Evolutionary conservation across 1,140 invertebrate species (phyloP).

Genomic region (Drosophila serrata): DNA sequence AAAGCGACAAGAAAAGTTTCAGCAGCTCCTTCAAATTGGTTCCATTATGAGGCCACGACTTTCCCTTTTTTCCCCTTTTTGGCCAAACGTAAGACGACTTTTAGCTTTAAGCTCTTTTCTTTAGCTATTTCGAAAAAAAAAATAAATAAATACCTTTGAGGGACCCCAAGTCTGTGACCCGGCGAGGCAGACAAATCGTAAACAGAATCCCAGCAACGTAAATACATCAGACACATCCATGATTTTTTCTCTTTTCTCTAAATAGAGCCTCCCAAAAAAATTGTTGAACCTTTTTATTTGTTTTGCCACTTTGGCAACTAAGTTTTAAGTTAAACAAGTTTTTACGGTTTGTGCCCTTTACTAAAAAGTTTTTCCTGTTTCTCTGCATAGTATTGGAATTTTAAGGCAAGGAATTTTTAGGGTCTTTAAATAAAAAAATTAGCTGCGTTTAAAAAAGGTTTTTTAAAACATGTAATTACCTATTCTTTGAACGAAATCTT

Average conservation of each 20-base stretch:
- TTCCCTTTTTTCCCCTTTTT: slow-evolving; percentile 50
- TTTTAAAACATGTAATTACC: not conserved
- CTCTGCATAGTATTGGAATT: slow-evolving; percentile 1
- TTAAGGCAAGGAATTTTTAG: not conserved
- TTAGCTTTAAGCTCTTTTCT: slow-evolving; percentile 34
- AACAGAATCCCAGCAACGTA: slow-evolving; percentile 36
- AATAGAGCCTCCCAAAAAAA: not conserved
- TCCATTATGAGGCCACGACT: slow-evolving; percentile 46
- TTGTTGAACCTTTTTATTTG: slow-evolving; percentile 20
- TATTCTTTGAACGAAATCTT: not conserved
- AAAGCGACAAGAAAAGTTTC: slow-evolving; percentile 36
- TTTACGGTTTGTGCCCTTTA: slow-evolving; percentile 13
- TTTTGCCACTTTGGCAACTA: slow-evolving; percentile 11
- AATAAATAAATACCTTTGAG: slow-evolving; percentile 29
- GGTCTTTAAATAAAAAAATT: not conserved
- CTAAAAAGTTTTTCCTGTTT: not conserved
- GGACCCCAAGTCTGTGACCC: slow-evolving; percentile 27
- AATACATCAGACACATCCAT: slow-evolving; percentile 9
- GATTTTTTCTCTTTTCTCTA: not conserved
- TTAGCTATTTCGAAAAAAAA: slow-evolving; percentile 29
- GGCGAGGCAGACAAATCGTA: slow-evolving; percentile 46
- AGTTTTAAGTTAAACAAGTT: slow-evolving; percentile 27
- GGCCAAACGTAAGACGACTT: slow-evolving; percentile 22
- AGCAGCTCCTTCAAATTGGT: slow-evolving; percentile 24
- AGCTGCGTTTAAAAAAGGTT: not conserved